These are phyloP conservation scores for Wiebesia pumilae DNA, from an alignment of 1,140 invertebrate species.

Conservation along the genomic window DNA sequence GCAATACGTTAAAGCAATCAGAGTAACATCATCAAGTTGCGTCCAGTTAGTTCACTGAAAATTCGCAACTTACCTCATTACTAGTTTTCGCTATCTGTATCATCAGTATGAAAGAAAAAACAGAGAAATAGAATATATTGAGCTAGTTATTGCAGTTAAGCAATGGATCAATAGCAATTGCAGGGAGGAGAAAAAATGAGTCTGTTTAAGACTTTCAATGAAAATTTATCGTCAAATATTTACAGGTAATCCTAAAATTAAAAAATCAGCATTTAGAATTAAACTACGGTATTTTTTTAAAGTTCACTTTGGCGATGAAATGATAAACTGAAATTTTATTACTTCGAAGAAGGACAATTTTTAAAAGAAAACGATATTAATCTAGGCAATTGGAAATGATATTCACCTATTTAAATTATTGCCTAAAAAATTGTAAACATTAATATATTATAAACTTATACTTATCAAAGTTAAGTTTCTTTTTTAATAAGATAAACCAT, in stretches of 20 bases:
- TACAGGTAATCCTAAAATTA: neutral
- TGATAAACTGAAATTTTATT: too few relatives aligned
- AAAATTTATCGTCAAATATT: slow-evolving; percentile 9
- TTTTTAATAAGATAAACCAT: too few relatives aligned
- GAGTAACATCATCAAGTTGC: neutral
- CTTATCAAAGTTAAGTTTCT: too few relatives aligned
- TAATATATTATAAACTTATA: too few relatives aligned
- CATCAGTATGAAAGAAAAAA: neutral
- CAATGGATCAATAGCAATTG: neutral
- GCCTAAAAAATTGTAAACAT: too few relatives aligned
- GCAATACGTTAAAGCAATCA: slow-evolving; percentile 41
- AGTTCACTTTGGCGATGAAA: too few relatives aligned
- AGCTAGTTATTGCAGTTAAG: neutral
- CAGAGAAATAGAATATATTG: neutral
- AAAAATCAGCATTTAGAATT: neutral
- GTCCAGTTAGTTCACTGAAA: neutral
- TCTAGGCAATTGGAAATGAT: too few relatives aligned
- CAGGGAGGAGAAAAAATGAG: neutral
- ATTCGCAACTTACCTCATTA: slow-evolving; percentile 24
- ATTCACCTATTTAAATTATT: too few relatives aligned
- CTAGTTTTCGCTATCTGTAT: slow-evolving; percentile 5
- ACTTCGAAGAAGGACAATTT: too few relatives aligned
- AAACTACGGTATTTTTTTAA: too few relatives aligned
- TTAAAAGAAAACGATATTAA: too few relatives aligned
- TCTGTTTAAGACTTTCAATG: neutral